Evolutionary conservation across 2,797 vertebrate genomes (phyloP).

Genomic region (Aplochiton taeniatus): DNA sequence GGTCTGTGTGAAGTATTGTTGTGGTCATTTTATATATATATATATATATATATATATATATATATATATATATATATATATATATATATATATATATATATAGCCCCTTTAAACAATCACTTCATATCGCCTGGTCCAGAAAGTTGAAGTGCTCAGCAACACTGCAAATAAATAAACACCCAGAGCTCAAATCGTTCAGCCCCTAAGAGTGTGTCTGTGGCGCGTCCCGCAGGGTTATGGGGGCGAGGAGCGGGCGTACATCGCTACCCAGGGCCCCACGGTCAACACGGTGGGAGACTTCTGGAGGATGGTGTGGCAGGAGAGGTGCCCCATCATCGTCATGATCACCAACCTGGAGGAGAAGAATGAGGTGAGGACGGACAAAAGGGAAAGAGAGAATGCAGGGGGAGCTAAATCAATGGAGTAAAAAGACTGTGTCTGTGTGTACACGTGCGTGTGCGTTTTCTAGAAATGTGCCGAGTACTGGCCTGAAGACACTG

Average conservation of each 20-base stretch:
- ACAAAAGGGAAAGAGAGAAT: not conserved
- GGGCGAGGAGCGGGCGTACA: constrained; percentile 90
- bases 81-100: no score
- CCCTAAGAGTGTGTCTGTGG: constrained; percentile 1
- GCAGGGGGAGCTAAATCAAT: no score
- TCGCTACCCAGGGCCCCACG: constrained; percentile 97
- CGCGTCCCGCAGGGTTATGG: constrained; percentile 84
- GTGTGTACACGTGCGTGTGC: constrained; percentile 35
- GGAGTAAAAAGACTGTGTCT: not conserved
- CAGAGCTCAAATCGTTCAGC: no score
- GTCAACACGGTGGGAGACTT: constrained; percentile 97
- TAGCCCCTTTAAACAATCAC: no score
- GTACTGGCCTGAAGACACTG: constrained; percentile 95
- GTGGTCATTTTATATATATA: no score
- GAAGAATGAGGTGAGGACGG: constrained; percentile 91
- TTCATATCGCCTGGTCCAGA: no score
- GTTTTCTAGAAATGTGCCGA: constrained; percentile 92
- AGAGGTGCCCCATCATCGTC: constrained; percentile 90
- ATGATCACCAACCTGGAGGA: constrained; percentile 99
- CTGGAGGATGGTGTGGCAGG: constrained; percentile 99
- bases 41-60: no score
- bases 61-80: no score
- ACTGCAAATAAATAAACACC: not conserved
- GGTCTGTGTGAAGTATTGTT: constrained; percentile 44
- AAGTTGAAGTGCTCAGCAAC: not conserved